phyloP scores from a whole-genome alignment of 2,888 invertebrate genomes.

The Pollenia labialis region DNA sequence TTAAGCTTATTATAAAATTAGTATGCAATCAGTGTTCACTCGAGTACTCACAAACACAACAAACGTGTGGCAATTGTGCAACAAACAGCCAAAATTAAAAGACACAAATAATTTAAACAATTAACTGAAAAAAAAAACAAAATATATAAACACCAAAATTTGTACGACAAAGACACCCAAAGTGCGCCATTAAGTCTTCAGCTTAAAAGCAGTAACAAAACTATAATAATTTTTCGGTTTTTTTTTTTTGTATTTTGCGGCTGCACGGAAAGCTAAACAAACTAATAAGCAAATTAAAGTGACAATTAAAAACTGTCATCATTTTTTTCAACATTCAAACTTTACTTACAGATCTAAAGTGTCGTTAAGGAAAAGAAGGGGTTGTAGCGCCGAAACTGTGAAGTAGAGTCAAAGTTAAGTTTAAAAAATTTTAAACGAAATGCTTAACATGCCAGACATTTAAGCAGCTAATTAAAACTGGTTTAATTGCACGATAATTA shows the following conservation, averaged over 20 bases:
- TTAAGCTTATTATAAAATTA: conserved; percentile 32
- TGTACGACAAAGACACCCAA: not conserved
- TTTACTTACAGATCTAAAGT: too few species aligned
- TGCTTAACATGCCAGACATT: conserved; percentile 1
- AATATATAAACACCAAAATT: not conserved
- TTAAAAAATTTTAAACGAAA: not conserved
- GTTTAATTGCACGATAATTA: conserved; percentile 16
- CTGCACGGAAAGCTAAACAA: conserved; percentile 23
- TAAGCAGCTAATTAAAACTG: conserved; percentile 6
- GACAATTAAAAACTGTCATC: not conserved
- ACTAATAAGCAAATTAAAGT: conserved; percentile 15
- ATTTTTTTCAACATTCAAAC: conserved; percentile 1
- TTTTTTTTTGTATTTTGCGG: not conserved
- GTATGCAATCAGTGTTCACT: conserved; percentile 54
- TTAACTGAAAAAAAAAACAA: not conserved
- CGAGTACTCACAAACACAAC: not conserved
- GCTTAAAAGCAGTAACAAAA: not conserved
- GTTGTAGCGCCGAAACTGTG: too few species aligned
- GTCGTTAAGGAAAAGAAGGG: too few species aligned
- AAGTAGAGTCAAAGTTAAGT: not conserved
- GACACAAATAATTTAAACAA: conserved; percentile 1
- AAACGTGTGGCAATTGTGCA: conserved; percentile 65
- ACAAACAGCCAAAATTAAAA: conserved; percentile 41
- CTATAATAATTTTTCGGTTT: conserved; percentile 7
- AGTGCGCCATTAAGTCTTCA: not conserved